These are phyloP conservation scores for Microtus richardsoni DNA, from an alignment of 2,113 vertebrate genomes.

Conservation along the genomic window DNA sequence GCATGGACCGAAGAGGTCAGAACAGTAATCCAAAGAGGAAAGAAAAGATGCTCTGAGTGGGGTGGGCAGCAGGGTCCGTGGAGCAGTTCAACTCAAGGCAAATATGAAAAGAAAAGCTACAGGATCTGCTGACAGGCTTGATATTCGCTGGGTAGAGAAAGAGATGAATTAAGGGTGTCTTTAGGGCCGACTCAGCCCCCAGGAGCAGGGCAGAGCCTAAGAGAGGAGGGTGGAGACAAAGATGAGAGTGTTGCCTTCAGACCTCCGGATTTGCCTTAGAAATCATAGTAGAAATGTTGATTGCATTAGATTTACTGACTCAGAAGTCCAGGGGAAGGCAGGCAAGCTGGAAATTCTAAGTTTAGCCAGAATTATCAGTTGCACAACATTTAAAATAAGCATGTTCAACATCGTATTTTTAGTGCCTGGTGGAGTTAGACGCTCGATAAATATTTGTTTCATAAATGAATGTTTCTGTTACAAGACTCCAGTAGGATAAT, in stretches of 20 bases:
- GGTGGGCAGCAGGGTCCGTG: background rate
- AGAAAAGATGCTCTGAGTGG: background rate
- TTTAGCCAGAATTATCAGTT: background rate
- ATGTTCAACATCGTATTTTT: conserved; percentile 20
- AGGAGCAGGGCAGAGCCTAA: background rate
- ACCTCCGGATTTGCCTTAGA: background rate
- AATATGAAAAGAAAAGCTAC: background rate
- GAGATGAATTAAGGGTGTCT: background rate
- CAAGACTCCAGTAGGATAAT: conserved; percentile 22
- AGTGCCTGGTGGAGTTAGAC: background rate
- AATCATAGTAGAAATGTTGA: conserved; percentile 18
- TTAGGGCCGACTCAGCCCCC: background rate
- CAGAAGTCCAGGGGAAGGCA: background rate
- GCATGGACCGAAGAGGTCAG: too few relatives aligned
- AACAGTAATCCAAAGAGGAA: background rate
- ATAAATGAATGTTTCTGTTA: background rate
- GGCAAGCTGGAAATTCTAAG: background rate
- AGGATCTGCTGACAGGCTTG: background rate
- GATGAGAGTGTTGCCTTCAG: background rate
- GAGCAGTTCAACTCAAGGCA: background rate
- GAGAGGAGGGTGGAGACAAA: background rate
- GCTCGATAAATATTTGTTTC: conserved; percentile 40
- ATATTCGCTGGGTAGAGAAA: too few relatives aligned
- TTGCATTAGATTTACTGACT: background rate
- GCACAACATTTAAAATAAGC: conserved; percentile 36